A percentile compares a stretch with the other conserved stretches of the same genome.
phyloP scores from a whole-genome alignment of 1,140 invertebrate species.

The Protaetia brevitarsis region DNA sequence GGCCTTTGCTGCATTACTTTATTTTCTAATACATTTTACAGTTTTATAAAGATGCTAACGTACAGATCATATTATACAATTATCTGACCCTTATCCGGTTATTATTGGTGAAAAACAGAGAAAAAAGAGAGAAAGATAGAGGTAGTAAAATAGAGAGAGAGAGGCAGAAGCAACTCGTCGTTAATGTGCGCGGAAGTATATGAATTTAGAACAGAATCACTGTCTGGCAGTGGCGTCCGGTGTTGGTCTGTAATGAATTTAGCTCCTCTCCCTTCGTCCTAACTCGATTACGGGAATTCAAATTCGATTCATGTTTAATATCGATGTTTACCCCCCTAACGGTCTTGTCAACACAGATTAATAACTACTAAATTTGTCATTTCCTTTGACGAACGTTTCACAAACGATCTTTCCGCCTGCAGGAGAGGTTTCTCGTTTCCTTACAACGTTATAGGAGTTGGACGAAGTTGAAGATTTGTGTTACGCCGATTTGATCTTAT shows the following conservation, averaged over 20 bases:
- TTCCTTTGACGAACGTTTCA: constrained; percentile 11
- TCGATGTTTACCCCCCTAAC: constrained; percentile 29
- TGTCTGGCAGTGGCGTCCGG: not conserved
- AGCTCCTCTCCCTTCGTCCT: constrained; percentile 28
- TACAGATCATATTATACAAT: too few relatives aligned
- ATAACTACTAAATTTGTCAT: constrained; percentile 31
- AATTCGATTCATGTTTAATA: constrained; percentile 37
- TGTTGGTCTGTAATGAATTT: constrained; percentile 29
- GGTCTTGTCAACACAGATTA: constrained; percentile 33
- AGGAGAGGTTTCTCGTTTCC: not conserved
- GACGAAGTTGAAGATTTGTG: too few relatives aligned
- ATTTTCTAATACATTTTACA: too few relatives aligned
- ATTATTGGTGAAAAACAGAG: too few relatives aligned
- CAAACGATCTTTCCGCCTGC: not conserved
- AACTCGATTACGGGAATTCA: constrained; percentile 33
- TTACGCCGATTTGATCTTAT: too few relatives aligned
- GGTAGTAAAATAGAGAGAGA: too few relatives aligned
- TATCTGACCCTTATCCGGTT: too few relatives aligned
- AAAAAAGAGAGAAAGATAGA: too few relatives aligned
- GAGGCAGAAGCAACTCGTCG: not conserved
- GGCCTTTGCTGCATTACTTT: too few relatives aligned
- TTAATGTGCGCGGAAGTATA: not conserved
- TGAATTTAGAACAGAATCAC: not conserved
- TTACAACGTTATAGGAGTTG: too few relatives aligned
- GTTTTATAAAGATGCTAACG: too few relatives aligned